Evolutionary conservation across 2,113 vertebrate genomes (phyloP), one percentile per base, ranked within the genome.

Genomic region (Lepus americanus): DNA sequence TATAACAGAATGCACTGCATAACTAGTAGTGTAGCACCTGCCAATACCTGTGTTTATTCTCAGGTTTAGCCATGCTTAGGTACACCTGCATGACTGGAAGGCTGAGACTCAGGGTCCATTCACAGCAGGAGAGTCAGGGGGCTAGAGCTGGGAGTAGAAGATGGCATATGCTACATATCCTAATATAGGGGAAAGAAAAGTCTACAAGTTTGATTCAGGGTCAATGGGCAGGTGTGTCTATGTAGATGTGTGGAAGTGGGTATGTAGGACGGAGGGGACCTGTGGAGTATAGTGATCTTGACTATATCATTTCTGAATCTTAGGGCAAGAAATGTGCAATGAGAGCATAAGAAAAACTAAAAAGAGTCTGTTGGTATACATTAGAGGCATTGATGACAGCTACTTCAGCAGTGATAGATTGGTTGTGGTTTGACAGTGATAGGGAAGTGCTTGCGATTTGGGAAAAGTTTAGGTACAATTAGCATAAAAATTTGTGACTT

Each of bases 301-400:
- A 91, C 13, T 53, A 49, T 33, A 66, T 72, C 25, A 81, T 25
- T 93, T 63, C 25, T 81, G 33, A 79, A 53, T 85, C 81, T 89
- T 80, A 76, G 25, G 31, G 25, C 6, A 89, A 88, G 39, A 91
- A 88, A 89, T 70, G 44, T n/a, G 51, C 13, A 83, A 69, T 79
- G 39, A 80, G 31, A 77, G 33, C 17, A 84, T 51, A 80, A 74
- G 82, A 31, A 91, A 90, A 85, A 77, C 29, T 63, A 20, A 31
- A 61, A 31, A 61, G 51, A 76, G 20, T 64, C 31, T 63, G 27
- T 23, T 92, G 9, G 55, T 17, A 82, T 23, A 93, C 19, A 73
- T 55, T 78, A 82, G 55, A 61, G 25, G 49, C 29, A 67, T 14
- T 31, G 22, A 19, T 89, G 61, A 9, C 51, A 33, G 29, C 36